Evolutionary conservation across 2,797 vertebrate genomes (phyloP).

Genomic region (Lycodopsis pacificus): DNA sequence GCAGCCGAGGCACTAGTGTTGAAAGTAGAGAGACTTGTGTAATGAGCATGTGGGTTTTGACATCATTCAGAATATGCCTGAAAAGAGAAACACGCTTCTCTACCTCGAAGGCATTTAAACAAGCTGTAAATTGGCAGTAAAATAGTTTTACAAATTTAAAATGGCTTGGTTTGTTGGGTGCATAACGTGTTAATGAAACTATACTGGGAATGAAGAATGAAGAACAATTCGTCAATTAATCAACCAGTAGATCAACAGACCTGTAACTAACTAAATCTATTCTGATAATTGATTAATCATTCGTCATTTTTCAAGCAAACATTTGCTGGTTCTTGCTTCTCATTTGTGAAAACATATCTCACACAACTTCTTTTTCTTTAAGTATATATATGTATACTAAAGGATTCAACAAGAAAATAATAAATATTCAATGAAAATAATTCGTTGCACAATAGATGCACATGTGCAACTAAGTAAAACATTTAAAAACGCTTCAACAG

Average conservation of each 20-base stretch:
- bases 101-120: neutral
- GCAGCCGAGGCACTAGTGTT: neutral
- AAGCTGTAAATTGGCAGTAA: neutral
- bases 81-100: neutral
- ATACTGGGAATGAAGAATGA: neutral
- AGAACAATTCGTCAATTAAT: neutral
- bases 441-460: neutral
- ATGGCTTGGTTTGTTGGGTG: neutral
- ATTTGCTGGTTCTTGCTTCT: neutral
- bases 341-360: neutral
- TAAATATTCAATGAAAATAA: neutral
- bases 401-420: neutral
- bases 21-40: neutral
- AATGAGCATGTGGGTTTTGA: neutral
- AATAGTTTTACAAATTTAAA: neutral
- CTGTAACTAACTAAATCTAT: neutral
- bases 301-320: neutral
- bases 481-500: neutral
- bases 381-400: neutral
- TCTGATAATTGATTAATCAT: neutral
- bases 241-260: neutral
- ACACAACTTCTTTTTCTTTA: too few relatives aligned
- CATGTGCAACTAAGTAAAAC: too few relatives aligned
- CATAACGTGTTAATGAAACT: neutral
- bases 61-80: neutral